Base-by-base conservation (phyloP, 2,888 invertebrate species). In the Spisula subtruncata region DNA sequence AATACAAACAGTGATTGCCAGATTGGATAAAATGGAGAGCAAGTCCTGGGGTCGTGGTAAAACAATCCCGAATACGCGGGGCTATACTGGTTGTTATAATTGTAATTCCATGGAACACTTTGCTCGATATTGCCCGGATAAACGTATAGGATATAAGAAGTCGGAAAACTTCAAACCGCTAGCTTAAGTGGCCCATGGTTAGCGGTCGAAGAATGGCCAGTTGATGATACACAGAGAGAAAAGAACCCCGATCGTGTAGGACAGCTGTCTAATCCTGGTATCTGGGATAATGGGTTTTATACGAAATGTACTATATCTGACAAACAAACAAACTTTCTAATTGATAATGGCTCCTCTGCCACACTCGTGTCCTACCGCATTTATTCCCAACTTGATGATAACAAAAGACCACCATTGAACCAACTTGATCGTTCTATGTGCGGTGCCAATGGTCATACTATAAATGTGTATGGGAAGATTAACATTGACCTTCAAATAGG, bases 201-300 rank as follows among this genome's bases (percentile, higher is more conserved):
- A 60, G 60, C 54, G 16, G 56, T 29, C 4, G 29, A 20, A 82
- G 18, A 4, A 32, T 18, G 82, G 82, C 82, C 60, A 56, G 60
- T 46, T 32, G 79, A 48, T 51, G 54, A n/a, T n/a, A n/a, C n/a
- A n/a, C n/a, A n/a, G n/a, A n/a, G n/a, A n/a, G n/a, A 14, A 41
- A 48, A 25, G 32, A 25, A 41, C 41, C 56, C 56, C 0, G n/a
- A 2, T n/a, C 5, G 5, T 20, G 6, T 60, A 4, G 25, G 25
- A 5, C 60, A 25, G 25, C 2, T 66, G 51, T 25, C 54, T 35
- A 79, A 51, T 54, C 51, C 41, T 5, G 41, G 41, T 35, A 81
- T 60, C n/a, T 86, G 82, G 83, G 91, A 91, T 29, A 89, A 91
- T 81, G 83, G 85, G 29, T 89, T 89, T 81, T 89, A 89, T 75